phyloP scores from a whole-genome alignment of 1,140 invertebrate genomes.

The Geopemphigus sp. region DNA sequence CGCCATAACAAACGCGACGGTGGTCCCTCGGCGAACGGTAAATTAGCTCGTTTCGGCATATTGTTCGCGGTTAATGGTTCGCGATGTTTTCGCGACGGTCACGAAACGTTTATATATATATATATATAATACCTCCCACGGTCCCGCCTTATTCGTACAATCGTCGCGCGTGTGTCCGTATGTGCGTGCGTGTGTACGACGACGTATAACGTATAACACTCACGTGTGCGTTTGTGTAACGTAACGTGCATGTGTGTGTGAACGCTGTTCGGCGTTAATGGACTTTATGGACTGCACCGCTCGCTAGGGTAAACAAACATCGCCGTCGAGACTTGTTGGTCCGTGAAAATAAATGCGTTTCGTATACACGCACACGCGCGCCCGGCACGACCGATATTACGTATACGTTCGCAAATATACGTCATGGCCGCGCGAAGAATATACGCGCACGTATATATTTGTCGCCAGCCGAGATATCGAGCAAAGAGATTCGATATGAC shows the following conservation, averaged over 20 bases:
- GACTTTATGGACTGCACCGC: neutral
- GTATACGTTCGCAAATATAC: too few relatives aligned
- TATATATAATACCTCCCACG: constrained; percentile 48
- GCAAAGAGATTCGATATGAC: too few relatives aligned
- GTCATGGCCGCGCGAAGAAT: too few relatives aligned
- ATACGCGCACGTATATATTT: too few relatives aligned
- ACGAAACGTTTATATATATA: constrained; percentile 2
- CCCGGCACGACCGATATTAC: too few relatives aligned
- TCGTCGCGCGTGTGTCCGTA: neutral
- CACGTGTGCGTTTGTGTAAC: neutral
- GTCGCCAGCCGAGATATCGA: too few relatives aligned
- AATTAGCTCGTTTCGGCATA: constrained; percentile 48
- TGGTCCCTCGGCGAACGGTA: constrained; percentile 17
- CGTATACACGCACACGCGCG: too few relatives aligned
- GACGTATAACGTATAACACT: neutral
- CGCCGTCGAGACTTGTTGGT: neutral
- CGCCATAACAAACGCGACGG: constrained; percentile 33
- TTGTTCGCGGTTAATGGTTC: constrained; percentile 49
- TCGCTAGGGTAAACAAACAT: neutral
- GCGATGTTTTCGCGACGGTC: constrained; percentile 42
- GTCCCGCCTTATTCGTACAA: neutral
- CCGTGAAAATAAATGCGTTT: neutral
- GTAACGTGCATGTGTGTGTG: neutral
- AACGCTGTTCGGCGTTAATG: constrained; percentile 8
- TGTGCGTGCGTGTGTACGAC: neutral